Percentiles rank a stretch among this genome's conserved stretches.
phyloP scores from a whole-genome alignment of 1,140 invertebrate genomes.

The Panagrolaimus sp. region DNA sequence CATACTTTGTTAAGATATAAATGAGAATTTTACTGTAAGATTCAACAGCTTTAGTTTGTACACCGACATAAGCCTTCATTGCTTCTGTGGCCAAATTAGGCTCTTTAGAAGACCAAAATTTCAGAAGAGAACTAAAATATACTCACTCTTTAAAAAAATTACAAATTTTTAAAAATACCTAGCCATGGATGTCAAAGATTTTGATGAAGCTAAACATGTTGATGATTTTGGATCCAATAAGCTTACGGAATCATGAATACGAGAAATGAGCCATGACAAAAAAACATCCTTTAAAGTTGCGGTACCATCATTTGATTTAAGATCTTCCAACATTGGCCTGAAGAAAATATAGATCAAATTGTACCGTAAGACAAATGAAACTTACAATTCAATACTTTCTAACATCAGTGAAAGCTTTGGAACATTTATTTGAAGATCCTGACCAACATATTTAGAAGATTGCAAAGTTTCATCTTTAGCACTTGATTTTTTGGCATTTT shows the following conservation, averaged over 20 bases:
- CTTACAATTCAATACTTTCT: background rate
- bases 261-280: background rate
- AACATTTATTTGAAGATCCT: background rate
- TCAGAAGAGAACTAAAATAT: background rate
- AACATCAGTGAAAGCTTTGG: background rate
- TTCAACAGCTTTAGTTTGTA: slow-evolving; percentile 1
- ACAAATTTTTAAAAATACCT: background rate
- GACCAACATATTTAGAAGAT: too few species aligned
- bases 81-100: background rate
- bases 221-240: background rate
- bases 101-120: background rate
- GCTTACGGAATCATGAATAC: background rate
- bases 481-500: too few species aligned
- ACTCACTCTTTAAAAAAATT: background rate
- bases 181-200: background rate
- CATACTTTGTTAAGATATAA: background rate
- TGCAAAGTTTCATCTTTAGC: too few species aligned
- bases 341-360: background rate
- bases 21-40: background rate
- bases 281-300: background rate
- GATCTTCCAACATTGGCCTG: background rate
- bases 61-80: background rate
- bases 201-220: background rate
- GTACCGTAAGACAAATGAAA: background rate
- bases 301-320: background rate